Evolutionary conservation across 2,113 vertebrate species (phyloP), one percentile per base, ranked within the genome.

Genomic region (Balaeniceps rex): DNA sequence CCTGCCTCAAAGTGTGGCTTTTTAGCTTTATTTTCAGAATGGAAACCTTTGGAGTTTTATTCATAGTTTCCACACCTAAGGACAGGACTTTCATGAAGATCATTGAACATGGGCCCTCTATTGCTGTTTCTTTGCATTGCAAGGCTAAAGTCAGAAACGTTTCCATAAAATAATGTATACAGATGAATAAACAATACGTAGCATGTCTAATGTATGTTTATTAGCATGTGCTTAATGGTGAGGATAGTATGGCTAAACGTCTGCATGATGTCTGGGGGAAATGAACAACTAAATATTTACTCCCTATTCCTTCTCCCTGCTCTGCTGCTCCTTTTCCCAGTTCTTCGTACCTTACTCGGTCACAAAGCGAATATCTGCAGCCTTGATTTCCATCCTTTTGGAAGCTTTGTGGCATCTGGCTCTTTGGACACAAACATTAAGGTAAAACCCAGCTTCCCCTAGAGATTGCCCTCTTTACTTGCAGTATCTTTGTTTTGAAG

Each of bases 351-450:
- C 4, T 96, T 99, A 85, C 98, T 98, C 75, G 99, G 99, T 82
- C 99, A 99, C 97, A 99, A 99, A 96, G 98, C 99, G 2, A 99
- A 98, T 93, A 98, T 99, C 94, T 99, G 99, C 97, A 99, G 99
- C 94, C 98, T 99, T 68, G 99, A 99, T 77, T 99, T 99, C 94
- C 99, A 99, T 86, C 99, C 99, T 0, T 99, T 98, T 19, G 99
- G 99, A 69, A 98, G 99, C 66, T 99, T 99, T 81, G 98, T 99
- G 49, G 99, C 99, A 26, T 99, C 99, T 2, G 99, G 99, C 26
- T 99, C 99, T 52, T 97, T 99, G 98, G 99, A 99, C 97, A 99
- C 99, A 7, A 99, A 99, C 90, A 99, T 99, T 90, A 99, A 99
- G 98, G 99, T 99, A 94, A 97, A 82, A 5, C 24, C 11, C 6